These are phyloP conservation scores for Euphysa ruthae DNA, from an alignment of 30 jellyfish, hydroid and myxozoan genomes.

Conservation along the genomic window DNA sequence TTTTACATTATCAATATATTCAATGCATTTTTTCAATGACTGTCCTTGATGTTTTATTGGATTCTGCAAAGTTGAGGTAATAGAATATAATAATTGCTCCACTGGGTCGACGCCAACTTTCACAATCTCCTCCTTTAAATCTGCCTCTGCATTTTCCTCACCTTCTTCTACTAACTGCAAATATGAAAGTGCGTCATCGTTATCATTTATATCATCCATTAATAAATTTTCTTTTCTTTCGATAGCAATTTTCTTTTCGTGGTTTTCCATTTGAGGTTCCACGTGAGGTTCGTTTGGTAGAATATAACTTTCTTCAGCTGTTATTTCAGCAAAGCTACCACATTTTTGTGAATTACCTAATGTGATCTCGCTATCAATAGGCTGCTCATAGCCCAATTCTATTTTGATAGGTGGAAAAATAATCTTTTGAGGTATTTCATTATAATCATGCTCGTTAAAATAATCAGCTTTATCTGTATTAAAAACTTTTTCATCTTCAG, in stretches of 20 bases:
- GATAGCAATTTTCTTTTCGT: neutral
- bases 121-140: too few relatives aligned
- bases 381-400: neutral
- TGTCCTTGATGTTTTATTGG: too few relatives aligned
- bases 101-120: too few relatives aligned
- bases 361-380: neutral
- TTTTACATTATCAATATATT: too few relatives aligned
- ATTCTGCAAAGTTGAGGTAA: too few relatives aligned
- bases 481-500: constrained; percentile 4
- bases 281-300: constrained; percentile 13
- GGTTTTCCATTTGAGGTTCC: neutral
- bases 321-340: constrained; percentile 25
- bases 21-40: too few relatives aligned
- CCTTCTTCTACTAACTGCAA: constrained; percentile 2
- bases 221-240: neutral
- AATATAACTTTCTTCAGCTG: constrained; percentile 8
- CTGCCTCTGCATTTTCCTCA: too few relatives aligned
- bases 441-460: neutral
- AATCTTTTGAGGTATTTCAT: neutral
- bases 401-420: neutral
- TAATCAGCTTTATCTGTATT: neutral
- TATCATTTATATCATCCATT: neutral
- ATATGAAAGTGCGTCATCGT: neutral
- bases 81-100: too few relatives aligned
- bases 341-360: too few relatives aligned